Evolutionary conservation across 2,888 invertebrate genomes (phyloP), one percentile per base, ranked within the genome.

Genomic region (Parnassius glacialis): DNA sequence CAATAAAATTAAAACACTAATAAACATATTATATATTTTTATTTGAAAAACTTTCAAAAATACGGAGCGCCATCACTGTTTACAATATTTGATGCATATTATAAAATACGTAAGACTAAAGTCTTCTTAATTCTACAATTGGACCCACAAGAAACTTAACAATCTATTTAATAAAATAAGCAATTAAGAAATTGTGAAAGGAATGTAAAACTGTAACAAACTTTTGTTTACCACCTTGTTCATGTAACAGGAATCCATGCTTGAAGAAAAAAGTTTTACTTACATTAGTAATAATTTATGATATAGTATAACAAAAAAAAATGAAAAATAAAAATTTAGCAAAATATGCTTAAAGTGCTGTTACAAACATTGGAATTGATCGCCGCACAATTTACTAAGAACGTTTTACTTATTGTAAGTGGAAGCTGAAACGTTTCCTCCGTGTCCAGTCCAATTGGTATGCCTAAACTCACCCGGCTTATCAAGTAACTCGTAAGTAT

Each of bases 381-480:
- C 9, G 13, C 48, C 48, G 11, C 10, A 47, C 47, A n/a, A 20
- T 43, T 25, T 53, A 10, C 16, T 34, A 10, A 45, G 44, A 47
- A 41, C 34, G 9, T 60, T 57, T 76, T 80, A 89, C 54, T 85
- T 87, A 69, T 79, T 90, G 71, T 98, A 98, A 11, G 98, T 97
- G 65, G 97, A 95, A n/a, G 98, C 97, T 1, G 98, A 97, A 5
- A 98, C 97, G 77, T 97, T 96, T 65, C 98, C 98, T 43, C 99
- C 99, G 73, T 97, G 97, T 12, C 99, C 99, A 10, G 99, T 99
- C 99, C 99, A 99, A 91, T 99, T 99, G 67, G 99, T 99, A 87
- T 99, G 99, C 3, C 97, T 94, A 81, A 96, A 99, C 71, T 93
- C 94, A 3, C 98, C 99, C 52, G 98, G 98, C 66, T 96, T 91